A percentile compares a stretch with the other conserved stretches of the same genome.
Evolutionary conservation across 1,140 invertebrate genomes (phyloP).

Genomic region (Hypsibius dujardini): DNA sequence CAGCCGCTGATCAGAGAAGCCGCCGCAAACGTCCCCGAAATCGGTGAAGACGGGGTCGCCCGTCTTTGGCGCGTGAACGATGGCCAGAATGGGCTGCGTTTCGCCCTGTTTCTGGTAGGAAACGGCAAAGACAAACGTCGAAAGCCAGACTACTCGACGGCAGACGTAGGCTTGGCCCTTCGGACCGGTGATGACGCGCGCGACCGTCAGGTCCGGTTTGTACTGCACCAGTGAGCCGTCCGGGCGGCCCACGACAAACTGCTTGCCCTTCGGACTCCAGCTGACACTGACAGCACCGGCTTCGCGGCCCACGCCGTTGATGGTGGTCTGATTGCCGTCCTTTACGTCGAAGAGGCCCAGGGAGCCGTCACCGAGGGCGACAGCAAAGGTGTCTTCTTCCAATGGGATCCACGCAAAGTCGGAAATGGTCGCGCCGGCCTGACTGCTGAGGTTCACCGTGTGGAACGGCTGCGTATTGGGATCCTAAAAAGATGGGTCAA

Average conservation of each 20-base stretch:
- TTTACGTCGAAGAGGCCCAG: not conserved
- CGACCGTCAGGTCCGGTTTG: constrained; percentile 6
- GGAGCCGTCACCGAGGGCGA: not conserved
- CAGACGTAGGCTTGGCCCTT: not conserved
- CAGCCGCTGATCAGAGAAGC: not conserved
- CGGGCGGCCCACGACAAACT: not conserved
- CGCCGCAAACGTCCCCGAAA: not conserved
- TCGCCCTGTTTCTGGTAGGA: not conserved
- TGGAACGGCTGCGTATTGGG: not conserved
- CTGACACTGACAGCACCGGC: not conserved
- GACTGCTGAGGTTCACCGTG: not conserved
- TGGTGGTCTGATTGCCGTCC: not conserved
- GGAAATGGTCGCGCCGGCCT: not conserved
- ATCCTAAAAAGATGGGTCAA: not conserved
- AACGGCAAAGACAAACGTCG: constrained; percentile 10
- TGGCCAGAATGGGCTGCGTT: constrained; percentile 5
- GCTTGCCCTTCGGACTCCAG: constrained; percentile 16
- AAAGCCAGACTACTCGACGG: not conserved
- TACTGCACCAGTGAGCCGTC: constrained; percentile 5
- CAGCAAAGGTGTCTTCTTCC: not conserved
- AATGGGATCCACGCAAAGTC: constrained; percentile 1
- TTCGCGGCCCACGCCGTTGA: not conserved
- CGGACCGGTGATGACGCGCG: constrained; percentile 1
- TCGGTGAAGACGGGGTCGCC: constrained; percentile 14
- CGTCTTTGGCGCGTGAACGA: not conserved